Evolutionary conservation across 2,113 vertebrate genomes (phyloP).

Genomic region (Oxyura jamaicensis): DNA sequence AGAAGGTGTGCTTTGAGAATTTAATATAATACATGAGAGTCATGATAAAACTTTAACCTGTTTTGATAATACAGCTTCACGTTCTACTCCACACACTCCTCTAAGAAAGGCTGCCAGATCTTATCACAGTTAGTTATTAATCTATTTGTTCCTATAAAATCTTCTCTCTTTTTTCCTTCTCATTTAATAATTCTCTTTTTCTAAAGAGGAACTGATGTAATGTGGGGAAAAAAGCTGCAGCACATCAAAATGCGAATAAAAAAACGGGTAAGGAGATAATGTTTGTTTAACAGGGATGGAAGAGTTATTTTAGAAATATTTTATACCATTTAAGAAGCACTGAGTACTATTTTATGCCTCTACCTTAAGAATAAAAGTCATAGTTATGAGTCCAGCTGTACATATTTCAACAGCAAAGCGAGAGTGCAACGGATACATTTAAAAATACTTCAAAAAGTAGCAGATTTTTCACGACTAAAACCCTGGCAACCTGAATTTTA

Average conservation of each 20-base stretch:
- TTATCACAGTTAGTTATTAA: slow-evolving; percentile 20
- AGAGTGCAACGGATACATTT: slow-evolving; percentile 20
- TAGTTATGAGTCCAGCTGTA: slow-evolving; percentile 20
- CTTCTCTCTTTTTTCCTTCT: background rate
- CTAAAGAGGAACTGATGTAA: slow-evolving; percentile 33
- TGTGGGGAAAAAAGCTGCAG: background rate
- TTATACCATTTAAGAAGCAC: slow-evolving; percentile 43
- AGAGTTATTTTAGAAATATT: slow-evolving; percentile 54
- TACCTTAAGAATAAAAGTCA: slow-evolving; percentile 29
- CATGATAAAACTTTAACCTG: slow-evolving; percentile 27
- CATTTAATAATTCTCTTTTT: slow-evolving; percentile 37
- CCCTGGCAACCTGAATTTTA: background rate
- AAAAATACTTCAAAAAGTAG: background rate
- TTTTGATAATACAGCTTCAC: background rate
- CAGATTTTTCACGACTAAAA: background rate
- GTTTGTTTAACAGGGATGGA: slow-evolving; percentile 11
- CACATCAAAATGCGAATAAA: background rate
- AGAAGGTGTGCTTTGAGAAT: background rate
- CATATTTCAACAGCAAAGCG: slow-evolving; percentile 35
- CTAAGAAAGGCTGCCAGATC: slow-evolving; percentile 29
- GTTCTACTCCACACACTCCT: background rate
- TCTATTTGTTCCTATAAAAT: slow-evolving; percentile 40
- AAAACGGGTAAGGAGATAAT: slow-evolving; percentile 9
- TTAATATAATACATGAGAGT: background rate
- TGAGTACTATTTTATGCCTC: slow-evolving; percentile 50